These are phyloP conservation scores for Notamacropus eugenii DNA, from an alignment of 2,797 vertebrate species.

Conservation along the genomic window DNA sequence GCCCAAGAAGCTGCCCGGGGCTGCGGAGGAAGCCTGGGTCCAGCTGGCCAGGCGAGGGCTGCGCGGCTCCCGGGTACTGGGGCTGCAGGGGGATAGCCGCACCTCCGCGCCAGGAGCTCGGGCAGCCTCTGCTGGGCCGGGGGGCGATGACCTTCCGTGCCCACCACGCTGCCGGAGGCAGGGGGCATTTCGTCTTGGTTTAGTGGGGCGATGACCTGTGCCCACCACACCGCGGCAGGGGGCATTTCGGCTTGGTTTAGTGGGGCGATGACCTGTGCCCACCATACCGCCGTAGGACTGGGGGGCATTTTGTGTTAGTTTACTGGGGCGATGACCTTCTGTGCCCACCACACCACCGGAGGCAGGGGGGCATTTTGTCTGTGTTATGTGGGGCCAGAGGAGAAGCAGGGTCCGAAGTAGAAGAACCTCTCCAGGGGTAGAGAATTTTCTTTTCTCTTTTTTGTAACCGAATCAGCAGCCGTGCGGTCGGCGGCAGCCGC, in stretches of 20 bases:
- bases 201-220: too few relatives aligned
- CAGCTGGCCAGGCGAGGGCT: neutral
- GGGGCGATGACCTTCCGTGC: too few relatives aligned
- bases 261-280: too few relatives aligned
- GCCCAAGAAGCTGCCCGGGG: neutral
- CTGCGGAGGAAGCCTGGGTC: neutral
- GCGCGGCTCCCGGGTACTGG: neutral
- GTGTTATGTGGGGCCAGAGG: neutral
- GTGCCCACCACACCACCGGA: too few relatives aligned
- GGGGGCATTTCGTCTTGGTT: too few relatives aligned
- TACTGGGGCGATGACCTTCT: neutral
- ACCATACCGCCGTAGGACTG: too few relatives aligned
- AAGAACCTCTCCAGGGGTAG: neutral
- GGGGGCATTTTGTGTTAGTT: neutral
- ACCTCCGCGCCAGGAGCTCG: neutral
- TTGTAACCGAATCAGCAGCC: neutral
- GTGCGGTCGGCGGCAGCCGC: neutral
- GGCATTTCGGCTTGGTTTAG: neutral
- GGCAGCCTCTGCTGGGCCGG: neutral
- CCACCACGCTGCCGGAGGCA: too few relatives aligned
- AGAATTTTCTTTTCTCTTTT: neutral
- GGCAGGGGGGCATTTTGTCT: too few relatives aligned
- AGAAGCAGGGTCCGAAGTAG: neutral
- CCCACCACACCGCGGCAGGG: too few relatives aligned
- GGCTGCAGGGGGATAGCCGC: neutral